phyloP scores from a whole-genome alignment of 1,140 invertebrate genomes.

The Batillaria attramentaria region DNA sequence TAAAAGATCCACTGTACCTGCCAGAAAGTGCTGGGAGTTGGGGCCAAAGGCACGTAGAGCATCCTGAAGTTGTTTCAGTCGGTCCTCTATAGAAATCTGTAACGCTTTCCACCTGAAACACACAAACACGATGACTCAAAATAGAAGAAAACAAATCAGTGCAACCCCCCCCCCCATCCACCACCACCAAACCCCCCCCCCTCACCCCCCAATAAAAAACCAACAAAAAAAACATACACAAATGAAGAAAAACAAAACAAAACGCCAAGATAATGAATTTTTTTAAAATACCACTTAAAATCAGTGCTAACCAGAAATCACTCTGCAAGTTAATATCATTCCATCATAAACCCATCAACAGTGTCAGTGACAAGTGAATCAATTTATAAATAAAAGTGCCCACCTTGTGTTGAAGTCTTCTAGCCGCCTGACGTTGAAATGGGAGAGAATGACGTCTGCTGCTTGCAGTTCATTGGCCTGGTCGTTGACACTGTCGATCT shows the following conservation, averaged over 20 bases:
- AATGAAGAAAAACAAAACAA: too few species aligned
- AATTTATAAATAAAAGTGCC: slow-evolving; percentile 43
- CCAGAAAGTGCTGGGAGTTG: slow-evolving; percentile 72
- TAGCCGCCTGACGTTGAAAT: slow-evolving; percentile 75
- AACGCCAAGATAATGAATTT: too few species aligned
- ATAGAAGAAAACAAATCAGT: too few species aligned
- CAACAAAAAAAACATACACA: too few species aligned
- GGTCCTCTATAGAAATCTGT: slow-evolving; percentile 83
- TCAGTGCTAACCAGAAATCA: too few species aligned
- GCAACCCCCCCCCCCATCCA: too few species aligned
- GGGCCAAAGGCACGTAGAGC: slow-evolving; percentile 72
- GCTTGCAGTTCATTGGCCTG: slow-evolving; percentile 79
- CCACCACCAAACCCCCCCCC: too few species aligned
- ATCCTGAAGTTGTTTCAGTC: slow-evolving; percentile 79
- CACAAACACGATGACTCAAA: not conserved
- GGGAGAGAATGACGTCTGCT: slow-evolving; percentile 74
- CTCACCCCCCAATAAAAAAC: too few species aligned
- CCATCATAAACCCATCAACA: too few species aligned
- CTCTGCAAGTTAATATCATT: too few species aligned
- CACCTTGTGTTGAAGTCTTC: slow-evolving; percentile 87
- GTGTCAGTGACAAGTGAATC: too few species aligned
- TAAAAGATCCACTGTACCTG: slow-evolving; percentile 43
- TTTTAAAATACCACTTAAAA: too few species aligned
- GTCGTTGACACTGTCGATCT: slow-evolving; percentile 85
- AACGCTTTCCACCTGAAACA: slow-evolving; percentile 79